Evolutionary conservation across 2,888 invertebrate genomes (phyloP), one percentile per base, ranked within the genome.

Genomic region (Hirtodrosophila confusa): DNA sequence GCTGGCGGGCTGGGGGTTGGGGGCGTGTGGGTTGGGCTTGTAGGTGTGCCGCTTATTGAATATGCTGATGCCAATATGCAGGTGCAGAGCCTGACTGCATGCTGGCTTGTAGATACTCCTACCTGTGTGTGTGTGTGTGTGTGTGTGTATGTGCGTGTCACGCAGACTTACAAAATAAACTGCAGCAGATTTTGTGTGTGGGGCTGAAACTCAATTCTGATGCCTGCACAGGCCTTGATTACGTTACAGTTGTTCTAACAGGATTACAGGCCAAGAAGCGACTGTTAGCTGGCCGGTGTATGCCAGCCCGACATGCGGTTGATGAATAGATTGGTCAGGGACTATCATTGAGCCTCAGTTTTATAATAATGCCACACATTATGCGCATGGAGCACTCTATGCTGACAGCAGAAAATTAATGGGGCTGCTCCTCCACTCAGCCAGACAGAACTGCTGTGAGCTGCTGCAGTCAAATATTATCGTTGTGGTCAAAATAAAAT

Each of bases 41-140:
- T 51, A 41, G 47, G 60, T 56, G 49, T 47, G 54, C 33, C 11
- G 56, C 75, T 78, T 78, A 78, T 78, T 79, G 77, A 76, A 79
- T 79, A 79, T 77, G 76, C 76, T 69, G 68, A 71, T 75, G 69
- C 54, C 64, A 69, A 64, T 69, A 65, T 69, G 69, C 73, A 72
- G 73, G 71, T 64, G 63, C 51, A 73, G 17, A 12, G 23, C 9
- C 35, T 4, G 35, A 35, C 35, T 35, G 35, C 36, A 36, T 36
- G 36, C 36, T 36, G 36, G 6, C 36, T 11, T 36, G 36, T 36
- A 36, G 35, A 35, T 35, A 35, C n/a, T 10, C 7, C 10, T 17
- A 5, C 35, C 9, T 6, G 2, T 27, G 6, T 27, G 27, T 17
- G 17, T 17, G 17, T 2, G 17, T 31, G 31, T 31, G 6, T 27